Conservation (phyloP, 2,797 vertebrate genomes). For the Eulemur mongoz region DNA sequence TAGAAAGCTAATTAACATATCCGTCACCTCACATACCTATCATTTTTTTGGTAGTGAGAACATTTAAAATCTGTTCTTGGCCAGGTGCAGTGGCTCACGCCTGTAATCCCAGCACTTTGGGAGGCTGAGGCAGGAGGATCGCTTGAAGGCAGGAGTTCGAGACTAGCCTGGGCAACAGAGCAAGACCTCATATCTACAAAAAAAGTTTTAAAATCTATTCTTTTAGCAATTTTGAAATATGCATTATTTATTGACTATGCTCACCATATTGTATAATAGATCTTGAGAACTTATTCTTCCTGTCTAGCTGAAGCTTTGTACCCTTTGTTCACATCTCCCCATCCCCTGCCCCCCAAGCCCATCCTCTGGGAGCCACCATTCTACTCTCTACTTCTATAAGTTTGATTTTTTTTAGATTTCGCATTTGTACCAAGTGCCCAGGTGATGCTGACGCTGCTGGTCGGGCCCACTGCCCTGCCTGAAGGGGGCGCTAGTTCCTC, state of each 20-base stretch:
- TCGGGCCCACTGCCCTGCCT: background rate
- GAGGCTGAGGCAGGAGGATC: background rate
- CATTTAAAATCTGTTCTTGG: background rate
- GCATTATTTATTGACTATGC: background rate
- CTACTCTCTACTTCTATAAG: background rate
- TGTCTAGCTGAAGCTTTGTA: background rate
- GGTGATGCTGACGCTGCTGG: accelerated
- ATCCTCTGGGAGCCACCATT: background rate
- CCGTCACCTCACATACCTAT: background rate
- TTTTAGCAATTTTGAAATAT: background rate
- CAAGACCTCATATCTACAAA: background rate
- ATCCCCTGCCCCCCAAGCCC: background rate
- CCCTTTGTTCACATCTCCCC: background rate
- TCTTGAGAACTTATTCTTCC: background rate
- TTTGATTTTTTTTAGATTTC: background rate
- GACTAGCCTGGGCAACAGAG: background rate
- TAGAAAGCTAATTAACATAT: background rate
- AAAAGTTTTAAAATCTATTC: background rate
- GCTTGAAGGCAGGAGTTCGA: background rate
- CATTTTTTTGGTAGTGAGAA: background rate
- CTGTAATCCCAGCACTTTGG: background rate
- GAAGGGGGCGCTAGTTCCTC: background rate
- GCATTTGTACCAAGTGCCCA: background rate
- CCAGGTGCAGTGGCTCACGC: background rate
- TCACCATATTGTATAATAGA: background rate